Evolutionary conservation across 2,888 invertebrate genomes (phyloP), one percentile per base, ranked within the genome.

Genomic region (Ceramica pisi): DNA sequence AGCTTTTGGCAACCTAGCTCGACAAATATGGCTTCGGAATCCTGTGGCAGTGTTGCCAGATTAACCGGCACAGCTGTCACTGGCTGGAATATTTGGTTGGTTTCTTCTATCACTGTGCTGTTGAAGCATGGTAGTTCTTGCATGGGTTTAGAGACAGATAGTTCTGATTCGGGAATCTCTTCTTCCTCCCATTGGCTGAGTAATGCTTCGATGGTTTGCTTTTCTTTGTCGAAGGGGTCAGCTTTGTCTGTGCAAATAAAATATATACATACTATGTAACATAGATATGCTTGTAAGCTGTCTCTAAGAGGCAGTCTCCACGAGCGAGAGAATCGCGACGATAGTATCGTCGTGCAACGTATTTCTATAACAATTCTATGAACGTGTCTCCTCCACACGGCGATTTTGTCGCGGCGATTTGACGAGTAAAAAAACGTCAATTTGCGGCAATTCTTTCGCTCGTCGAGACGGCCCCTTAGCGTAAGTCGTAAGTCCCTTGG

Each of bases 141-240:
- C 26, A 67, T 81, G 16, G 87, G 77, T 71, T 88, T 91, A 10
- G 80, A 78, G 66, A 84, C 83, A 2, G 70, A 71, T 1, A 93
- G 80, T 78, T 95, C 95, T 0, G 90, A 80, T 67, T 92, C 93
- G 0, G 95, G 95, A 0, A 94, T 85, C 8, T 95, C 96, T 44
- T 96, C 96, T 68, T 96, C 96, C 0, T 91, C 92, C 96, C 96
- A 96, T 81, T 96, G 96, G 82, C 94, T 95, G 63, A 96, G 92
- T 0, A 96, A 87, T 0, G 91, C 92, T 74, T 94, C 95, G 31
- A 96, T 95, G 12, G 95, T 95, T 83, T 92, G 91, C 51, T 95
- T 92, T 50, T 95, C 96, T 71, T 92, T 93, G 83, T 88, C 92
- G 70, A 95, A 96, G 0, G 92, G 92, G 59, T 96, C 95, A 0